Percentiles rank a stretch among this genome's conserved stretches.
Conservation (phyloP, 2,797 vertebrate genomes). For the Liparis tanakae region DNA sequence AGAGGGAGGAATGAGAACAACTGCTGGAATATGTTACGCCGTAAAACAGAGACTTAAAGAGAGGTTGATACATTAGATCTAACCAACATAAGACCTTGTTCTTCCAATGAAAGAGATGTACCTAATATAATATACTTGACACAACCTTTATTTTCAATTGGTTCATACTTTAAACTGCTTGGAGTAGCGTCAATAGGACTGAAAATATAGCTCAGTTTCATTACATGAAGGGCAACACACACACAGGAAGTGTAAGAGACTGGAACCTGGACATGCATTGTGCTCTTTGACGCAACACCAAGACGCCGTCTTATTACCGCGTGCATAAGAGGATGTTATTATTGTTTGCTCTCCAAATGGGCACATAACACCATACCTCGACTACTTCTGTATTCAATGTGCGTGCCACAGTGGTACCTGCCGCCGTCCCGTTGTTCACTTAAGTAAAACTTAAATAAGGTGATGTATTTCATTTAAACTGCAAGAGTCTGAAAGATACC, state of each 20-base stretch:
- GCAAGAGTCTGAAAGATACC: background rate
- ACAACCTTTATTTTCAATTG: background rate
- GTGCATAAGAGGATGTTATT: background rate
- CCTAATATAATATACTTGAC: background rate
- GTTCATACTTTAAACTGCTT: background rate
- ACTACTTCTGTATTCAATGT: background rate
- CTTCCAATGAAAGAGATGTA: background rate
- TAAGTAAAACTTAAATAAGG: constrained; percentile 9
- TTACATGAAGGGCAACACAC: background rate
- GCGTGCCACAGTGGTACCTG: no score
- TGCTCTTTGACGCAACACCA: constrained; percentile 2
- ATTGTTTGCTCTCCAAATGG: background rate
- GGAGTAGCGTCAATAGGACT: background rate
- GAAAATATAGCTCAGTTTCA: background rate
- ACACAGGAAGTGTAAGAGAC: background rate
- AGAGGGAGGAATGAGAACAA: constrained; percentile 7
- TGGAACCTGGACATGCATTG: background rate
- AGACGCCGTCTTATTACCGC: background rate
- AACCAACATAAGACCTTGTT: background rate
- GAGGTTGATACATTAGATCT: background rate
- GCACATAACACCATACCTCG: background rate
- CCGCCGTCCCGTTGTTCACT: background rate
- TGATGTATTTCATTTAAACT: background rate
- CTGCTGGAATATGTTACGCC: constrained; percentile 39
- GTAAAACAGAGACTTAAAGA: constrained; percentile 8